Evolutionary conservation across 1,140 invertebrate species (phyloP), one percentile per base, ranked within the genome.

Genomic region (Acyrthosiphon pisum): DNA sequence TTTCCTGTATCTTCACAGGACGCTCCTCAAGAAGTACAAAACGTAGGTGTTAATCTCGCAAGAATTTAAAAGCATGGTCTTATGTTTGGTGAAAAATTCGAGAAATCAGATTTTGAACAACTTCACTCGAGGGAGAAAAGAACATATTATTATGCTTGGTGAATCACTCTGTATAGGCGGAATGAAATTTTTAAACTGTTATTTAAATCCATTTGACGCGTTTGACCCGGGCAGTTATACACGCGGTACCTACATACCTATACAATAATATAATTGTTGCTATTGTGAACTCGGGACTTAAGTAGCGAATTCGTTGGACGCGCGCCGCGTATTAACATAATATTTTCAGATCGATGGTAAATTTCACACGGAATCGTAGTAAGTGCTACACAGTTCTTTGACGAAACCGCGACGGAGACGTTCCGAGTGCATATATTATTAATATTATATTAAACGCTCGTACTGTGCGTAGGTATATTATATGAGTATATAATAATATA

Each of bases 121-220:
- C 50, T 53, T 0, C 50, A 22, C 6, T 4, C 50, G 1, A 48
- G 2, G 18, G 20, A 53, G 2, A 22, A 53, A 53, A 53, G 4
- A 6, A 41, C 3, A 53, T 0, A 0, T 1, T 0, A 0, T 1
- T 0, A 6, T 53, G 50, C 50, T 53, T 22, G 50, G 20, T 22
- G 20, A 53, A 53, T 22, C 50, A 22, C 50, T 22, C 50, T 53
- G 6, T 53, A 53, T 23, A 14, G 60, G 60, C 30, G 60, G 30
- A 18, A 68, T 68, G 6, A 30, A n/a, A 18, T 6, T 76, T 18
- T 76, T n/a, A 6, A 76, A 76, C n/a, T 30, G 60, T 68, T 76
- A 76, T 76, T 76, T 76, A 76, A 76, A 76, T 76, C 60, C 60
- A 14, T n/a, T 76, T 6, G 14, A 76, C 60, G 26, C 56, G 56